Percentiles rank a stretch among this genome's conserved stretches.
Evolutionary conservation across 2,113 vertebrate genomes (phyloP).

Genomic region (Polypterus senegalus): DNA sequence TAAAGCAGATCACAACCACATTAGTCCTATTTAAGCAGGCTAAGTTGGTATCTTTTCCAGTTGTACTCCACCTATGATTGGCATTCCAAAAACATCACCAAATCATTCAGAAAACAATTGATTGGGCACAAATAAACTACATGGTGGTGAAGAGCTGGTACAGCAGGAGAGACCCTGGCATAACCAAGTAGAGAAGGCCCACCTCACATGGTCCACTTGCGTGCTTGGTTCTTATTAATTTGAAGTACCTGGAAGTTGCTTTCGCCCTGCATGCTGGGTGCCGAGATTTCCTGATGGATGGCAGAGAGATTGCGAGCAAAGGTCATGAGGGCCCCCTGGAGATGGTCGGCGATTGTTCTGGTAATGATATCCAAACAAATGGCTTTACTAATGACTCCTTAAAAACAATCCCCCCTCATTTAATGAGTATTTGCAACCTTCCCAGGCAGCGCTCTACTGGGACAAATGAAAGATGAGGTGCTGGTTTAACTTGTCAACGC

Average conservation of each 20-base stretch:
- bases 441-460: slow-evolving; percentile 68
- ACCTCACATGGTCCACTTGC: too few relatives aligned
- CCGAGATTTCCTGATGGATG: slow-evolving; percentile 98
- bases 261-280: slow-evolving; percentile 83
- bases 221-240: too few relatives aligned
- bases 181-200: too few relatives aligned
- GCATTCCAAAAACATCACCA: too few relatives aligned
- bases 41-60: too few relatives aligned
- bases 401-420: slow-evolving; percentile 85
- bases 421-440: slow-evolving; percentile 83
- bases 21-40: too few relatives aligned
- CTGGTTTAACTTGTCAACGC: slow-evolving; percentile 67
- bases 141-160: too few relatives aligned
- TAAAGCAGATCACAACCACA: slow-evolving; percentile 22
- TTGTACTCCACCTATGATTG: too few relatives aligned
- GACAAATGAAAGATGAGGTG: slow-evolving; percentile 66
- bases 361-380: slow-evolving; percentile 85
- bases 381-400: slow-evolving; percentile 76
- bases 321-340: slow-evolving; percentile 88
- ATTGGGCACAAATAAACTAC: too few relatives aligned
- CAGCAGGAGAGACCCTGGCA: too few relatives aligned
- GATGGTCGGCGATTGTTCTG: slow-evolving; percentile 83
- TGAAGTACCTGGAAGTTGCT: slow-evolving; percentile 78
- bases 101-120: too few relatives aligned
- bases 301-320: slow-evolving; percentile 93